phyloP scores from a whole-genome alignment of 2,888 invertebrate genomes.

The Athalia rosae region DNA sequence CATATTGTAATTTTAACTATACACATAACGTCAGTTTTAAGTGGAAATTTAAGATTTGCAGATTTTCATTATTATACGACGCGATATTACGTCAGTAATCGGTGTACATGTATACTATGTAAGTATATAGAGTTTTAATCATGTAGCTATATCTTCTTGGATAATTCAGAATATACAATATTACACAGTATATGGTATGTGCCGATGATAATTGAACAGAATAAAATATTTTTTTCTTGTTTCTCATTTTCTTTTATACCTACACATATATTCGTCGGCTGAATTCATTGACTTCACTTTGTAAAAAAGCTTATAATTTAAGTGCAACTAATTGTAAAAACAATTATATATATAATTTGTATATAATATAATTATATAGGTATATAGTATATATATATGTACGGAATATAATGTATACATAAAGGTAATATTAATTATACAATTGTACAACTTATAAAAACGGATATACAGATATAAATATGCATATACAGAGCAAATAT shows the following conservation, averaged over 20 bases:
- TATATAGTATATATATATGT: slow-evolving; percentile 8
- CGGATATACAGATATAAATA: background rate
- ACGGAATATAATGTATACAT: background rate
- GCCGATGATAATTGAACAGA: too few relatives aligned
- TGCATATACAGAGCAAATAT: background rate
- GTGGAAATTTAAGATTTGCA: too few relatives aligned
- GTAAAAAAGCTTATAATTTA: slow-evolving; percentile 35
- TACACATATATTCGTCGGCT: slow-evolving; percentile 7
- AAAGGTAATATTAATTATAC: background rate
- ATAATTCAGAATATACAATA: too few relatives aligned
- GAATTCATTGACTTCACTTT: slow-evolving; percentile 33
- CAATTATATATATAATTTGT: slow-evolving; percentile 8
- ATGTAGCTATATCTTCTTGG: too few relatives aligned
- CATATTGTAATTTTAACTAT: slow-evolving; percentile 52
- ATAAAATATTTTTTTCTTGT: too few relatives aligned
- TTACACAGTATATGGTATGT: too few relatives aligned
- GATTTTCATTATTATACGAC: too few relatives aligned
- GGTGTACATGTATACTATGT: too few relatives aligned
- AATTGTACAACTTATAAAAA: slow-evolving; percentile 24
- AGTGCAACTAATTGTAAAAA: slow-evolving; percentile 25
- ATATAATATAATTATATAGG: background rate
- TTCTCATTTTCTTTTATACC: background rate
- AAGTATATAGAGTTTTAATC: too few relatives aligned
- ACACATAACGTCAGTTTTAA: too few relatives aligned
- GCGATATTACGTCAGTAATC: too few relatives aligned